Evolutionary conservation across 2,113 vertebrate genomes (phyloP).

Genomic region (Panthera leo): DNA sequence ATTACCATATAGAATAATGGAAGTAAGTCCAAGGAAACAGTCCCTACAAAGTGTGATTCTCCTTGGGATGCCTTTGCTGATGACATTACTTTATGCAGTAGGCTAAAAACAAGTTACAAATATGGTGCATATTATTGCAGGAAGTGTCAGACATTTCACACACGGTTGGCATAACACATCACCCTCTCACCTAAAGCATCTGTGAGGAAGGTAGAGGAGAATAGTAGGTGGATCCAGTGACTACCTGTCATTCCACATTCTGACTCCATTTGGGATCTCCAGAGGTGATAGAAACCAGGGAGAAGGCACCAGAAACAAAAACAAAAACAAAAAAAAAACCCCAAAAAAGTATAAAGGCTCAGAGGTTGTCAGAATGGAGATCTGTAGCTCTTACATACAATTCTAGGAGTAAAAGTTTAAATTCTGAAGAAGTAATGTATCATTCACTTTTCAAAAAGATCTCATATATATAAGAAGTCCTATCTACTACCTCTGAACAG

Average conservation of each 20-base stretch:
- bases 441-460: neutral
- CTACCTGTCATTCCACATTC: neutral
- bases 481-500: constrained; percentile 37
- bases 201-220: neutral
- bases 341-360: neutral
- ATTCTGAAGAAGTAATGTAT: neutral
- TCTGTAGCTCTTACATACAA: neutral
- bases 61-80: neutral
- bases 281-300: neutral
- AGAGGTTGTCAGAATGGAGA: neutral
- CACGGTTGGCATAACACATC: neutral
- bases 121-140: neutral
- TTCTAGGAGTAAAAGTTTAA: neutral
- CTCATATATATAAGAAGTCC: neutral
- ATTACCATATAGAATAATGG: neutral
- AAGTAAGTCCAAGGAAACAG: neutral
- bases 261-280: neutral
- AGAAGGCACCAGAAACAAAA: neutral
- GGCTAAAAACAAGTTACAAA: neutral
- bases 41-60: neutral
- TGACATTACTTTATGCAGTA: neutral
- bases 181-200: neutral
- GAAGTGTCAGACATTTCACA: neutral
- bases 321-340: no score
- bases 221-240: neutral